phyloP scores from a whole-genome alignment of 2,797 vertebrate genomes.

The Enteromius afrohamiltoni region DNA sequence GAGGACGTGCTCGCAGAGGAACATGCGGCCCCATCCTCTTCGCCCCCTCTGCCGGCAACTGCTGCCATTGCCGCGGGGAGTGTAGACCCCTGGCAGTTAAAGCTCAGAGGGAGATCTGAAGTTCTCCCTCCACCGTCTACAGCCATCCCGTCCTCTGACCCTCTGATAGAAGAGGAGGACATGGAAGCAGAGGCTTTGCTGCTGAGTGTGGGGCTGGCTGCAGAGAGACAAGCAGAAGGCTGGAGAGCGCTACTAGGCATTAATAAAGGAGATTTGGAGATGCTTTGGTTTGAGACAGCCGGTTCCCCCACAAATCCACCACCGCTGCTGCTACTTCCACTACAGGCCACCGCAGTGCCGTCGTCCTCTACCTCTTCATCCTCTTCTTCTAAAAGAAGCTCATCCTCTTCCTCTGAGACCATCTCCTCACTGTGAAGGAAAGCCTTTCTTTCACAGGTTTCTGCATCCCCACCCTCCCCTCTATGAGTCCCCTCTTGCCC shows the following conservation, averaged over 20 bases:
- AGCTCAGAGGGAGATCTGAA: slow-evolving; percentile 91
- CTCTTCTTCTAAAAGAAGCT: slow-evolving; percentile 82
- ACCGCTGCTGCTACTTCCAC: slow-evolving; percentile 81
- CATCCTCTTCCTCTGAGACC: slow-evolving; percentile 78
- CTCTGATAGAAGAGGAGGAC: slow-evolving; percentile 87
- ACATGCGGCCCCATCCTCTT: slow-evolving; percentile 84
- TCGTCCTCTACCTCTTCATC: slow-evolving; percentile 89
- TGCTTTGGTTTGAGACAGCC: slow-evolving; percentile 99
- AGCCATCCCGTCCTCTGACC: slow-evolving; percentile 87
- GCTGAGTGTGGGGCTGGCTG: slow-evolving; percentile 80
- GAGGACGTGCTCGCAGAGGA: slow-evolving; percentile 72
- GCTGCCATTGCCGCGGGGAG: slow-evolving; percentile 76
- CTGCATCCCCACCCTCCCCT: slow-evolving; percentile 78
- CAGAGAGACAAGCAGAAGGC: slow-evolving; percentile 88
- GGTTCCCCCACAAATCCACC: slow-evolving; percentile 88
- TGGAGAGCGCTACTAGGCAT: slow-evolving; percentile 98
- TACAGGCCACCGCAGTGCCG: slow-evolving; percentile 82
- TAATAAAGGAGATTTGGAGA: slow-evolving; percentile 99
- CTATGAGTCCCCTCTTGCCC: slow-evolving; percentile 81
- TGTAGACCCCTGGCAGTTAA: slow-evolving; percentile 93
- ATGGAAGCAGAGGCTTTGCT: slow-evolving; percentile 89
- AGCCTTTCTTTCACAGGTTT: slow-evolving; percentile 86
- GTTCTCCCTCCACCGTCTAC: slow-evolving; percentile 92
- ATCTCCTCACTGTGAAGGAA: slow-evolving; percentile 81
- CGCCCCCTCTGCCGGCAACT: slow-evolving; percentile 85